These are phyloP conservation scores for Regulus satrapa DNA, from an alignment of 2,113 vertebrate species.

Conservation along the genomic window DNA sequence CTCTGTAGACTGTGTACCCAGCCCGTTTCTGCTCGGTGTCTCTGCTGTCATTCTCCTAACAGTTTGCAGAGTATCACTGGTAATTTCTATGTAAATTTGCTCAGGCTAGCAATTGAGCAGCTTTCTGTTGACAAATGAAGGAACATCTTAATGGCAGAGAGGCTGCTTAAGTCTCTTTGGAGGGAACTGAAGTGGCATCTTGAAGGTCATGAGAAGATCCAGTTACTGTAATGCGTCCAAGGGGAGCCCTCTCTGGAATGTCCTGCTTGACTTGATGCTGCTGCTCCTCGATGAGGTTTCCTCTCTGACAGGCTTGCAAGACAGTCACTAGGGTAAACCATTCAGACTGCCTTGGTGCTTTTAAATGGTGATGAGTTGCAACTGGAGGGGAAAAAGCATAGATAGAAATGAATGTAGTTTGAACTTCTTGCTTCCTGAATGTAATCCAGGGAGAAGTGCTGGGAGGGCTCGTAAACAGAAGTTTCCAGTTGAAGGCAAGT, in stretches of 20 bases:
- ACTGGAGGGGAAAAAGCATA: background rate
- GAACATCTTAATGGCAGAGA: constrained; percentile 53
- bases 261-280: background rate
- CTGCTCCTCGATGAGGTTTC: background rate
- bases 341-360: background rate
- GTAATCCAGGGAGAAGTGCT: background rate
- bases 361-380: background rate
- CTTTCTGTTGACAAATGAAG: constrained; percentile 68
- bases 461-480: background rate
- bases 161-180: constrained; percentile 29
- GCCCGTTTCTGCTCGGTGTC: background rate
- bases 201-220: constrained; percentile 25
- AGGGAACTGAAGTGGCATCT: background rate
- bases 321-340: background rate
- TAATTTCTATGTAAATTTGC: constrained; percentile 75
- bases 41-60: constrained; percentile 43
- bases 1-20: background rate
- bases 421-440: background rate
- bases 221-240: background rate
- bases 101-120: constrained; percentile 64
- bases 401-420: background rate
- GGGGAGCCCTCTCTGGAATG: background rate
- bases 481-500: background rate
- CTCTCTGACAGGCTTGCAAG: background rate
- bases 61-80: constrained; percentile 57